Evolutionary conservation across 2,888 invertebrate genomes (phyloP).

Genomic region (Coecobrya sp.): DNA sequence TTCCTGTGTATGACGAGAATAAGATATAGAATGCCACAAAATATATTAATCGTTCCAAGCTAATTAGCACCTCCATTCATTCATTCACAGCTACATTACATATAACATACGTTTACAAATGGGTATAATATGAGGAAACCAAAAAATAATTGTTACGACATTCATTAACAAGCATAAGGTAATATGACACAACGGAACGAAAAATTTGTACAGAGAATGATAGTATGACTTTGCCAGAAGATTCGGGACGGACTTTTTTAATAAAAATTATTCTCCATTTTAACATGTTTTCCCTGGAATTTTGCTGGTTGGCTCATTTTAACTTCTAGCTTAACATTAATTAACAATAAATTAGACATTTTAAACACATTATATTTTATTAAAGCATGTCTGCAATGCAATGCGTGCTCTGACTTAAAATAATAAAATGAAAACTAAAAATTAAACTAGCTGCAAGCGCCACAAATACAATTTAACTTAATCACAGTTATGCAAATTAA

Average conservation of each 20-base stretch:
- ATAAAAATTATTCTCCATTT: neutral
- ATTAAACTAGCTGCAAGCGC: neutral
- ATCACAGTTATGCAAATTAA: constrained; percentile 40
- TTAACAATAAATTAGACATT: no score
- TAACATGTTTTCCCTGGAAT: neutral
- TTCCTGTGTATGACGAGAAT: constrained; percentile 83
- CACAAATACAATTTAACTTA: no score
- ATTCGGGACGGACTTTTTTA: neutral
- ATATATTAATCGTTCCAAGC: neutral
- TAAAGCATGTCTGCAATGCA: neutral
- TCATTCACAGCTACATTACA: neutral
- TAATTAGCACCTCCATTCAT: constrained; percentile 51
- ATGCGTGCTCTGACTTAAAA: neutral
- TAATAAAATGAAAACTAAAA: constrained; percentile 27
- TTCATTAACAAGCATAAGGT: constrained; percentile 65
- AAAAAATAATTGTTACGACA: constrained; percentile 52
- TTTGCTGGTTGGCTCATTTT: constrained; percentile 11
- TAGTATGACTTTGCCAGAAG: constrained; percentile 75
- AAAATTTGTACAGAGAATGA: neutral
- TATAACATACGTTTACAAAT: neutral
- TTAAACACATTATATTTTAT: no score
- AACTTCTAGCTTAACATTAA: neutral
- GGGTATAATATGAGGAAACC: neutral
- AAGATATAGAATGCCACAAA: neutral
- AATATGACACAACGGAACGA: constrained; percentile 1